phyloP scores from a whole-genome alignment of 2,797 vertebrate genomes.

The Dendrocincla fuliginosa region DNA sequence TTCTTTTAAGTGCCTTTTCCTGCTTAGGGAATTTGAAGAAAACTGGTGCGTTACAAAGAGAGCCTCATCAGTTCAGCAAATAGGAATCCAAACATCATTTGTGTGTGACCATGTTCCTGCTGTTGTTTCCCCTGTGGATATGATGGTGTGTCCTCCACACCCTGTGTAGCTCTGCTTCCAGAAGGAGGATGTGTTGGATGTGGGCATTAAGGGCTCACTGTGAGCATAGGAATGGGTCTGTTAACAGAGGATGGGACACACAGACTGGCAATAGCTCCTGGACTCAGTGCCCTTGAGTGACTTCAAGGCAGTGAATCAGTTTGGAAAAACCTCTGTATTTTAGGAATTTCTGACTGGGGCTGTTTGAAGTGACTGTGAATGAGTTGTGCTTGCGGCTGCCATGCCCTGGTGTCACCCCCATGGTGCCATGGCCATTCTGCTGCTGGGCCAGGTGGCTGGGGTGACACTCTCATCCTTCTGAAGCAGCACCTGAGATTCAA shows the following conservation, averaged over 20 bases:
- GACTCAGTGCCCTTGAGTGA: background rate
- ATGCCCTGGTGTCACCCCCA: background rate
- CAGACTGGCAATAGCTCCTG: background rate
- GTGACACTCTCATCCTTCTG: background rate
- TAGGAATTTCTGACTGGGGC: background rate
- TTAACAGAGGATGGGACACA: background rate
- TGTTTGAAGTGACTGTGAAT: background rate
- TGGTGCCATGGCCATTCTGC: background rate
- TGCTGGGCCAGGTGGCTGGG: background rate
- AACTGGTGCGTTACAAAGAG: background rate
- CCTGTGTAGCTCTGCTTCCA: background rate
- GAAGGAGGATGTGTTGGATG: background rate
- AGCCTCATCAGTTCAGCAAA: background rate
- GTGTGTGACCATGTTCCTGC: background rate
- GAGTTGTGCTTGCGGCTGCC: background rate
- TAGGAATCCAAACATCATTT: background rate
- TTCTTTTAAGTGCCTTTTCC: background rate
- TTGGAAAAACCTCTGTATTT: background rate
- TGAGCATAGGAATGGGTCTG: fast-evolving
- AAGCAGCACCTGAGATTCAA: background rate
- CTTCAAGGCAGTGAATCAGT: background rate
- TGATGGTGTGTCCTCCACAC: fast-evolving
- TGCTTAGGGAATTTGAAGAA: background rate
- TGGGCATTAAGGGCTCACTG: background rate
- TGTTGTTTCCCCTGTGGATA: background rate